Conservation (phyloP, 2,113 vertebrate species). For the Ceyx margarethae region DNA sequence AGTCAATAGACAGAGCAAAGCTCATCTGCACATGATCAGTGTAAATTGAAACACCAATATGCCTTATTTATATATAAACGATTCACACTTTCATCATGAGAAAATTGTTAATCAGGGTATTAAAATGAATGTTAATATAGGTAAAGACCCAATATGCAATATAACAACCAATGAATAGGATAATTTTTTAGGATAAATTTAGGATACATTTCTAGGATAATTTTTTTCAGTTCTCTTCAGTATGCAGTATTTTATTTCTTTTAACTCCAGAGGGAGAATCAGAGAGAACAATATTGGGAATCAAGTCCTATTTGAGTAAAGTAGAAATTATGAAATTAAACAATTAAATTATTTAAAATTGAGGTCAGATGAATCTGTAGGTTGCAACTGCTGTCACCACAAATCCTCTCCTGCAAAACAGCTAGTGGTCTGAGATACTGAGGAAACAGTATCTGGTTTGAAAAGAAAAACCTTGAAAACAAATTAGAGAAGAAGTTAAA, state of each 20-base stretch:
- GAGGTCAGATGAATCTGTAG: not conserved
- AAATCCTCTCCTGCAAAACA: not conserved
- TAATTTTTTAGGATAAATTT: too few species aligned
- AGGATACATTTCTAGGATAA: too few species aligned
- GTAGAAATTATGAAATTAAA: not conserved
- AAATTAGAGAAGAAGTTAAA: not conserved
- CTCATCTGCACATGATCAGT: not conserved
- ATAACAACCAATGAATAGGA: not conserved
- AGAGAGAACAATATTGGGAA: not conserved
- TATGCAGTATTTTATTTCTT: not conserved
- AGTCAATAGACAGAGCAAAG: constrained; percentile 13
- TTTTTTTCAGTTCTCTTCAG: not conserved
- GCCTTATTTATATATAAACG: not conserved
- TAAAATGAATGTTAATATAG: not conserved
- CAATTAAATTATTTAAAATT: not conserved
- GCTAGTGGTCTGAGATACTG: not conserved
- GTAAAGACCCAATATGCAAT: not conserved
- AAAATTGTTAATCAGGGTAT: not conserved
- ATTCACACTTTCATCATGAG: not conserved
- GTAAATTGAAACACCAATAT: not conserved
- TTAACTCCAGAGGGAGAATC: not conserved
- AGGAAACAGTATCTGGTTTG: not conserved
- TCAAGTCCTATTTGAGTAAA: not conserved
- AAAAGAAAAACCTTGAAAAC: not conserved
- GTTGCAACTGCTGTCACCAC: not conserved